phyloP scores from a whole-genome alignment of 2,888 invertebrate species.

The Tromatobia lineatoria region DNA sequence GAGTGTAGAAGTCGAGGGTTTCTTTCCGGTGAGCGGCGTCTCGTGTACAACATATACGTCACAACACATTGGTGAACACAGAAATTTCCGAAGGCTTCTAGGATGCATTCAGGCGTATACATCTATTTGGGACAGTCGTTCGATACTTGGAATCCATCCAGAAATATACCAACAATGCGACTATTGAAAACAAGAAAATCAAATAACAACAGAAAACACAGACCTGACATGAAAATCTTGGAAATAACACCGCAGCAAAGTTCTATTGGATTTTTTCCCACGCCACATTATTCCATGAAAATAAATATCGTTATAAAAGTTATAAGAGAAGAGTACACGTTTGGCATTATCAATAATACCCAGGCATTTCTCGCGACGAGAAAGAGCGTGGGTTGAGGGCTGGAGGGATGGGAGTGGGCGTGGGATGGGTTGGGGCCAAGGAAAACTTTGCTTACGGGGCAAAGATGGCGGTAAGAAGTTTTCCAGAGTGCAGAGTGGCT shows the following conservation, averaged over 20 bases:
- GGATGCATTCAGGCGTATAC: slow-evolving; percentile 30
- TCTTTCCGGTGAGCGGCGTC: slow-evolving; percentile 28
- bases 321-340: slow-evolving; percentile 19
- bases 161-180: slow-evolving; percentile 23
- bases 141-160: slow-evolving; percentile 60
- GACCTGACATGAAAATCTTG: not conserved
- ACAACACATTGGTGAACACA: slow-evolving; percentile 10
- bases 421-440: slow-evolving; percentile 25
- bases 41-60: not conserved
- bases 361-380: slow-evolving; percentile 52
- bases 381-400: not conserved
- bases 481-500: slow-evolving; percentile 19
- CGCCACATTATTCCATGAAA: slow-evolving; percentile 15
- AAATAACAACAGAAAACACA: not conserved
- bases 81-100: not conserved
- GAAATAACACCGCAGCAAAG: slow-evolving; percentile 26
- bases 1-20: slow-evolving; percentile 22
- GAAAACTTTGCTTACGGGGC: slow-evolving; percentile 42
- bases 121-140: slow-evolving; percentile 51
- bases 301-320: slow-evolving; percentile 56
- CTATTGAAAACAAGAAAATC: slow-evolving; percentile 7
- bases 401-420: not conserved
- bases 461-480: slow-evolving; percentile 56
- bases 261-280: not conserved
- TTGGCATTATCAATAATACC: slow-evolving; percentile 61